These are phyloP conservation scores for Globodera rostochiensis DNA, from an alignment of 1,140 invertebrate species.

Conservation along the genomic window DNA sequence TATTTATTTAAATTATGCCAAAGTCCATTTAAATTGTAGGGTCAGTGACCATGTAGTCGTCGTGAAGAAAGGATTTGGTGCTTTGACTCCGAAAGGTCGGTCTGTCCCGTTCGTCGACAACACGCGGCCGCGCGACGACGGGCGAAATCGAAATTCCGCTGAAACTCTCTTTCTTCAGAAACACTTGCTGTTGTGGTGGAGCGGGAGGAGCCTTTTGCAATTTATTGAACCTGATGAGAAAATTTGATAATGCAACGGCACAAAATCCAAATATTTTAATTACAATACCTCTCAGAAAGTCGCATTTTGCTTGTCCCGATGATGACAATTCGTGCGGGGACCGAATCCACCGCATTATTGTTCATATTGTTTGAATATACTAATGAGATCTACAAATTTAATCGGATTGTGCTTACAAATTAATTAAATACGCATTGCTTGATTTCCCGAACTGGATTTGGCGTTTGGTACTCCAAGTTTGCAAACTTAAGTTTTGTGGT, in stretches of 20 bases:
- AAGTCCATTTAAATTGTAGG: background rate
- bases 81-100: background rate
- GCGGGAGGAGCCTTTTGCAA: slow-evolving; percentile 12
- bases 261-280: background rate
- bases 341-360: slow-evolving; percentile 6
- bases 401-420: too few species aligned
- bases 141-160: background rate
- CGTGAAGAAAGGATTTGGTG: slow-evolving; percentile 18
- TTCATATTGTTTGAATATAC: background rate
- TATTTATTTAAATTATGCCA: too few species aligned
- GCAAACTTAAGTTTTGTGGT: too few species aligned
- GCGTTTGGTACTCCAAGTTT: too few species aligned
- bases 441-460: too few species aligned
- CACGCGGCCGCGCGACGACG: slow-evolving; percentile 12
- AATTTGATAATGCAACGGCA: background rate
- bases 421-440: too few species aligned
- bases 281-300: slow-evolving; percentile 22
- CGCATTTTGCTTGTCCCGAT: slow-evolving; percentile 27
- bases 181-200: slow-evolving; percentile 5
- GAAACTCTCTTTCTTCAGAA: slow-evolving; percentile 8
- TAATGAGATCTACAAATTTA: background rate
- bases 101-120: slow-evolving; percentile 9
- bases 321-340: slow-evolving; percentile 26
- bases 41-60: slow-evolving; percentile 19
- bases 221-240: background rate